Conservation (phyloP, 1,140 invertebrate genomes). For the Neotoxoptera formosana region DNA sequence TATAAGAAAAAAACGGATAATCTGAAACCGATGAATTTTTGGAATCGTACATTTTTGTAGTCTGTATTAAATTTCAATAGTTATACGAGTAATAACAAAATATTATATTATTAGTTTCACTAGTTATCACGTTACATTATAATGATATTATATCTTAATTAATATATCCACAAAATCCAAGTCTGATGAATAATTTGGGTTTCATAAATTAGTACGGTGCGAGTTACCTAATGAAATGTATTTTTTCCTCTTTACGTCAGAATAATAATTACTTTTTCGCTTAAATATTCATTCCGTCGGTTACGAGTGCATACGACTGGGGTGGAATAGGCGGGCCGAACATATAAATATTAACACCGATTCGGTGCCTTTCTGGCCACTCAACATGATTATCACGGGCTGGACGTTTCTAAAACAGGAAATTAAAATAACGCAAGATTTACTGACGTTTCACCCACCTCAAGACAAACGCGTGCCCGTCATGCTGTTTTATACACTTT, state of each 20-base stretch:
- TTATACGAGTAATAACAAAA: neutral
- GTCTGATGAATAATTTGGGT: neutral
- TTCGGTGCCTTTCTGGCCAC: slow-evolving; percentile 7
- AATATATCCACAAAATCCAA: neutral
- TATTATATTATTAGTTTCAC: neutral
- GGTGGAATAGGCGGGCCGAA: neutral
- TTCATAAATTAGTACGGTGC: neutral
- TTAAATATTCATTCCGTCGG: slow-evolving; percentile 34
- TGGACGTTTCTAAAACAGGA: slow-evolving; percentile 28
- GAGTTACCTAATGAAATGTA: too few relatives aligned
- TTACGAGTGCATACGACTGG: neutral
- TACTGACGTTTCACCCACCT: slow-evolving; percentile 3
- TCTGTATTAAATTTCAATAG: slow-evolving; percentile 15
- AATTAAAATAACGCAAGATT: slow-evolving; percentile 53
- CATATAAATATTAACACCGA: slow-evolving; percentile 45
- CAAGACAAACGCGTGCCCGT: slow-evolving; percentile 35
- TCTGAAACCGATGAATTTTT: neutral
- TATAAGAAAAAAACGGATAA: neutral
- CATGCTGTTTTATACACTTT: neutral
- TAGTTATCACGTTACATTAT: neutral
- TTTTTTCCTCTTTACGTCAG: neutral
- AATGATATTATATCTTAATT: slow-evolving; percentile 19
- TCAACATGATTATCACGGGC: slow-evolving; percentile 41
- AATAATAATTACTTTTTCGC: slow-evolving; percentile 39
- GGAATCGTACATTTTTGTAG: neutral